Base-by-base conservation (phyloP, 2,113 vertebrate species). In the Eubucco bourcierii region DNA sequence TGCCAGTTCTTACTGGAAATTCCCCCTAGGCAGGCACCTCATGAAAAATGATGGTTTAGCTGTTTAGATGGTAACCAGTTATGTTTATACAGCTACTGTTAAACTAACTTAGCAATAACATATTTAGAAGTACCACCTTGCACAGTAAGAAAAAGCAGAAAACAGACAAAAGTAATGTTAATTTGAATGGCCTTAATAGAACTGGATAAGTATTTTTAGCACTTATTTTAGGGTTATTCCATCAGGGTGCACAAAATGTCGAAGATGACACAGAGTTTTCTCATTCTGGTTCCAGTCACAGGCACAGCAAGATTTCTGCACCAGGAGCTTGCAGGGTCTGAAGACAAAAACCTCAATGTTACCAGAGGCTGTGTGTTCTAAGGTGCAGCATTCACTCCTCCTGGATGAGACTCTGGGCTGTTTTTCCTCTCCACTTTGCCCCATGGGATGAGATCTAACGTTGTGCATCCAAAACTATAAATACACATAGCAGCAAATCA, bases 361-460 rank as follows among this genome's bases (percentile, higher is more conserved):
- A 39, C 4, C 17, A 63, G 31, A 67, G 15, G 7, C 10, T 78
- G 46, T 37, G 12, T 41, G 17, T 52, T 76, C 64, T 64, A 55
- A 76, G 21, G 25, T 80, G 27, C 21, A 68, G 23, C 27, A 46
- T 9, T 65, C 37, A 34, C 37, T 47, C 11, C 8, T 76, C 17
- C 55, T 67, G 41, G 7, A 53, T 0, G 0, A 84, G 27, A 7
- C 15, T 78, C 4, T 1, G 6, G 20, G 47, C 31, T 46, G 65
- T 47, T 87, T 67, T 81, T 87, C 58, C 31, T 37, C 34, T 68
- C 8, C 2, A 1, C 68, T 72, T 87, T 80, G 15, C 24, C 46
- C 21, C 34, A 77, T 66, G 31, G 34, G 17, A 10, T 52, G 77
- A 44, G 61, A 84, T 52, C 71, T 84, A 88, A 71, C 15, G 34